Conservation (phyloP, 2,113 vertebrate species). For the Barnardius zonarius region DNA sequence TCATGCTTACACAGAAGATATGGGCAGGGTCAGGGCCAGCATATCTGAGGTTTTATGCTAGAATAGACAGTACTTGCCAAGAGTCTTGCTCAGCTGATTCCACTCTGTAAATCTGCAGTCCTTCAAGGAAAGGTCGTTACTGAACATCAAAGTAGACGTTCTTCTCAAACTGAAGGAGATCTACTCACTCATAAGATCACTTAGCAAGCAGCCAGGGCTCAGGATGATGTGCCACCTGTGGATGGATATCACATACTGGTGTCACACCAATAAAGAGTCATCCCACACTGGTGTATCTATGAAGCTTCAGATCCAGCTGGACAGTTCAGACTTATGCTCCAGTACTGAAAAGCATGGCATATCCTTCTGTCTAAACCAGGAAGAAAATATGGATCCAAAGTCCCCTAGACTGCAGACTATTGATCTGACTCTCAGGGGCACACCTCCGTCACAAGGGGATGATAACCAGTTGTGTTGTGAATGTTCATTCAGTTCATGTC, state of each 20-base stretch:
- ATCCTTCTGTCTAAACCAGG: neutral
- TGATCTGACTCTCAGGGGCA: neutral
- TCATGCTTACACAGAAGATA: neutral
- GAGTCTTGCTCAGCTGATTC: neutral
- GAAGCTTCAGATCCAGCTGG: neutral
- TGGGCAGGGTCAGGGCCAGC: neutral
- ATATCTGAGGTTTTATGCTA: neutral
- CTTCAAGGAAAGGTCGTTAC: neutral
- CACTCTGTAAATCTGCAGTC: neutral
- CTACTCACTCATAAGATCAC: neutral
- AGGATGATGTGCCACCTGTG: fast-evolving
- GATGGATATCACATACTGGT: neutral
- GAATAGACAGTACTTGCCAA: neutral
- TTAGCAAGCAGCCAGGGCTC: neutral
- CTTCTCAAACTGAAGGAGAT: neutral
- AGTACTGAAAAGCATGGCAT: neutral
- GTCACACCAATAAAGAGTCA: neutral
- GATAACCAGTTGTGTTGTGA: fast-evolving
- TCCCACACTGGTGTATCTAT: neutral
- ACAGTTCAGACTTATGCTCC: neutral
- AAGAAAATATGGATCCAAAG: neutral
- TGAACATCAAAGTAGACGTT: neutral
- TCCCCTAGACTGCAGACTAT: neutral
- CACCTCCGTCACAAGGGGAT: neutral
- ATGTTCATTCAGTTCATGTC: neutral